Conservation (phyloP, 1,140 invertebrate species). For the Onthophagus taurus region DNA sequence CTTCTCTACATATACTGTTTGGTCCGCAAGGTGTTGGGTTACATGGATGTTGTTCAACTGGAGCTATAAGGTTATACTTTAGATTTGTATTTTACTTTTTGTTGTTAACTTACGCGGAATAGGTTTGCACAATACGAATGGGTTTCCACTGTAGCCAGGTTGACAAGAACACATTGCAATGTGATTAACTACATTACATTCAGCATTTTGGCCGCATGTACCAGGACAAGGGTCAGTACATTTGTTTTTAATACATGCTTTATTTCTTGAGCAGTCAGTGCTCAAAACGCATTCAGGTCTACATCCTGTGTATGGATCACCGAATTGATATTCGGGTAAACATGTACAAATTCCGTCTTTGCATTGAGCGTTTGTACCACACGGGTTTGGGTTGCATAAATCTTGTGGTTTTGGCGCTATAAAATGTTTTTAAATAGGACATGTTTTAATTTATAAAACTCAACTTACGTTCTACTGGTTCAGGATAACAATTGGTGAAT, state of each 20-base stretch:
- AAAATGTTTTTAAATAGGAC: conserved; percentile 16
- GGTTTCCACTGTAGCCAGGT: conserved; percentile 57
- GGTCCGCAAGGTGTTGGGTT: conserved; percentile 45
- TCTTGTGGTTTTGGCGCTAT: conserved; percentile 34
- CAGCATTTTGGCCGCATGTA: conserved; percentile 60
- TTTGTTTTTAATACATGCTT: conserved; percentile 52
- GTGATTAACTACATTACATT: conserved; percentile 66
- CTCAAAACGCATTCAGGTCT: conserved; percentile 57
- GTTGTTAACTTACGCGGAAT: conserved; percentile 42
- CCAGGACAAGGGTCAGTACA: conserved; percentile 67
- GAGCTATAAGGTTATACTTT: conserved; percentile 29
- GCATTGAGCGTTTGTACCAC: conserved; percentile 66
- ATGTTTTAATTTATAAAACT: not conserved
- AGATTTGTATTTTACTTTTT: not conserved
- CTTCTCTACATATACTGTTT: conserved; percentile 48
- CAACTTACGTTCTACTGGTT: conserved; percentile 37
- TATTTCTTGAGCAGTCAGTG: conserved; percentile 49
- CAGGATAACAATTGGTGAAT: conserved; percentile 52
- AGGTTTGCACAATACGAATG: conserved; percentile 49
- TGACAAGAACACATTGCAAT: conserved; percentile 61
- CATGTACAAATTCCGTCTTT: conserved; percentile 53
- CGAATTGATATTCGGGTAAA: conserved; percentile 49
- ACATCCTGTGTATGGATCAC: conserved; percentile 49
- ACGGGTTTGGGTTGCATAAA: conserved; percentile 60
- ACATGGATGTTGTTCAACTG: conserved; percentile 37